phyloP scores from a whole-genome alignment of 2,113 vertebrate species.

The Sterrhoptilus dennistouni region DNA sequence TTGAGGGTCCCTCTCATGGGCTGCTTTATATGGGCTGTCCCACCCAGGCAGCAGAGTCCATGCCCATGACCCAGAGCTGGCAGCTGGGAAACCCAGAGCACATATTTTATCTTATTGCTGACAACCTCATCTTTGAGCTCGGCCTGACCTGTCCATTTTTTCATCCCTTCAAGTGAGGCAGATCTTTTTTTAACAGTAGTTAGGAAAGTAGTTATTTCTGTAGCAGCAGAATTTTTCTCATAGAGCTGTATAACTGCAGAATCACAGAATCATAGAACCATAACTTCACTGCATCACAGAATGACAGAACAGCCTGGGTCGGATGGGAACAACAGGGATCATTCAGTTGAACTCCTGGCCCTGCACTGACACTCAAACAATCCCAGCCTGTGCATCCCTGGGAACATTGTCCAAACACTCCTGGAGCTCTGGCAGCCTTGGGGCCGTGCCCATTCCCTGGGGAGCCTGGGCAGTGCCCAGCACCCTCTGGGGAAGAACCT shows the following conservation, averaged over 20 bases:
- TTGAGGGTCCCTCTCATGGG: not conserved
- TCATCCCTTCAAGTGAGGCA: not conserved
- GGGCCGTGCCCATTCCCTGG: not conserved
- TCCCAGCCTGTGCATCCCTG: not conserved
- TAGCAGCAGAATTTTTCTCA: not conserved
- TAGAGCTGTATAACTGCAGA: not conserved
- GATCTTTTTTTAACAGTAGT: not conserved
- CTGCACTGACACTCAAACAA: not conserved
- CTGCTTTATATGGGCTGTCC: not conserved
- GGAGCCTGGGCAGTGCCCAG: not conserved
- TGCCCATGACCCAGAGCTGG: too few relatives aligned
- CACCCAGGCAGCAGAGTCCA: not conserved
- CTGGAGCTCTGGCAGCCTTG: not conserved
- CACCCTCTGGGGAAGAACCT: not conserved
- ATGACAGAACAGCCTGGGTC: not conserved
- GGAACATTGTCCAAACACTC: rapidly evolving
- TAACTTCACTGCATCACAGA: rapidly evolving
- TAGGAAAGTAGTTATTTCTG: not conserved
- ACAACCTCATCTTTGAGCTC: not conserved
- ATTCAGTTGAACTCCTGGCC: rapidly evolving
- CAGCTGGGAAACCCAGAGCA: not conserved
- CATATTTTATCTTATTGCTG: not conserved
- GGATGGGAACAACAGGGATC: not conserved
- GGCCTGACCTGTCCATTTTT: not conserved
- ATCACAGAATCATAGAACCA: not conserved